Evolutionary conservation across 2,888 invertebrate genomes (phyloP).

Genomic region (Cerceris rybyensis): DNA sequence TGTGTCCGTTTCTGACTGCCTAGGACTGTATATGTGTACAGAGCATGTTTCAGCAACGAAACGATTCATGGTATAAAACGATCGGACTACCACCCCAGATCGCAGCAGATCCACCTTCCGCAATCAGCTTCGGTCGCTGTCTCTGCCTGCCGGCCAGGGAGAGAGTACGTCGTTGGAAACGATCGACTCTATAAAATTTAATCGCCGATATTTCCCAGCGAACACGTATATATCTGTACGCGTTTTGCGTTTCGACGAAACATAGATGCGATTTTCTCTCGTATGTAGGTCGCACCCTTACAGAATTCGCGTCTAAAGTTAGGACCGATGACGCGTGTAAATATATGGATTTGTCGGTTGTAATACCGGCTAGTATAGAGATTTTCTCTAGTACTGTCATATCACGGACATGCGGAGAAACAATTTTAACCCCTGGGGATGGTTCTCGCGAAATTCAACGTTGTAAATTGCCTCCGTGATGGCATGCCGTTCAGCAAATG

Average conservation of each 20-base stretch:
- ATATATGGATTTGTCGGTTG: background rate
- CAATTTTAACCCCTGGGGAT: slow-evolving; percentile 28
- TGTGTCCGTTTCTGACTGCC: slow-evolving; percentile 1
- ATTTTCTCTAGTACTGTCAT: no score
- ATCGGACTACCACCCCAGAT: slow-evolving; percentile 6
- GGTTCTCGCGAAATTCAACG: slow-evolving; percentile 42
- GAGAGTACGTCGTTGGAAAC: slow-evolving; percentile 26
- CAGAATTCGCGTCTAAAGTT: slow-evolving; percentile 4
- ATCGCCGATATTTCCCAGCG: slow-evolving; percentile 57
- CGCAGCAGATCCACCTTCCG: slow-evolving; percentile 18
- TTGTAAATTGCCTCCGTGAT: slow-evolving; percentile 36
- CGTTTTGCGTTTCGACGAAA: background rate
- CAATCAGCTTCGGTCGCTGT: slow-evolving; percentile 46
- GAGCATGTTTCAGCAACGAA: slow-evolving; percentile 23
- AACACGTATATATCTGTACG: slow-evolving; percentile 62
- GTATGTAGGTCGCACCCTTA: background rate
- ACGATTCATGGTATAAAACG: slow-evolving; percentile 34
- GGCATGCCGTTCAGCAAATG: slow-evolving; percentile 13
- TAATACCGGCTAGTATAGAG: background rate
- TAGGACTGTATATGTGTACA: background rate
- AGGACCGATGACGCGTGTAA: background rate
- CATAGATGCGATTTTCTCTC: background rate
- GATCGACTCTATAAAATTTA: slow-evolving; percentile 58
- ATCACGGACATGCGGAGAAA: no score
- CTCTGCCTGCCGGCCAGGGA: slow-evolving; percentile 42